These are phyloP conservation scores for Trichomycterus rosablanca DNA, from an alignment of 2,113 vertebrate genomes.

Conservation along the genomic window DNA sequence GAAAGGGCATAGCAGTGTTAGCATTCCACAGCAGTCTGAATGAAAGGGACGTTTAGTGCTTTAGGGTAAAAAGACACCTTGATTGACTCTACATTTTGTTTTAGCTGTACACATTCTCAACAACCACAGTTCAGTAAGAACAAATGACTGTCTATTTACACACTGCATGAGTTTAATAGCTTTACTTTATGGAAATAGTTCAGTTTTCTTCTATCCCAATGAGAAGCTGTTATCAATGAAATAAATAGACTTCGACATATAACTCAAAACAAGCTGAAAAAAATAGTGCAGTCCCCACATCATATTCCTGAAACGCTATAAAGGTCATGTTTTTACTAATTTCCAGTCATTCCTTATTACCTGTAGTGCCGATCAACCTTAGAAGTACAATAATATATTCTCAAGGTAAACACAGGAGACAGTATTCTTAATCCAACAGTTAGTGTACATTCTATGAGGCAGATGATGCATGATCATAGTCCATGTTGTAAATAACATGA, in stretches of 20 bases:
- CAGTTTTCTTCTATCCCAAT: not conserved
- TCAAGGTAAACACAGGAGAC: not conserved
- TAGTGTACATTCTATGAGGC: not conserved
- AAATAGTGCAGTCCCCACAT: slow-evolving; percentile 21
- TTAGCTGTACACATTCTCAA: slow-evolving; percentile 26
- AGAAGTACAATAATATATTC: not conserved
- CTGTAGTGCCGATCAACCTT: slow-evolving; percentile 6
- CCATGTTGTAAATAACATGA: slow-evolving; percentile 20
- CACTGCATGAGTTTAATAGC: slow-evolving; percentile 20
- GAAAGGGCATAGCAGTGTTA: slow-evolving; percentile 33
- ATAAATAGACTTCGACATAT: slow-evolving; percentile 36
- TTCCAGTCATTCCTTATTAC: slow-evolving; percentile 15
- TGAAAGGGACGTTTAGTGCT: not conserved
- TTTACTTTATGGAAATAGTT: slow-evolving; percentile 2
- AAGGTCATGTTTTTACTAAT: slow-evolving; percentile 5
- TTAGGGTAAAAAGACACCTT: not conserved
- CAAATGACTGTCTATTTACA: slow-evolving; percentile 34
- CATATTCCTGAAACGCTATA: slow-evolving; percentile 8
- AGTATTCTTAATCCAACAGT: not conserved
- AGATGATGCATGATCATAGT: slow-evolving; percentile 1
- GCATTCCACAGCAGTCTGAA: slow-evolving; percentile 14
- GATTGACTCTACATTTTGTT: slow-evolving; percentile 21
- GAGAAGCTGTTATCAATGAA: slow-evolving; percentile 1
- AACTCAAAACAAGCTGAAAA: slow-evolving; percentile 15
- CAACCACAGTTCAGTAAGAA: slow-evolving; percentile 32